phyloP scores from a whole-genome alignment of 2,113 vertebrate genomes.

The Pygoscelis antarcticus region DNA sequence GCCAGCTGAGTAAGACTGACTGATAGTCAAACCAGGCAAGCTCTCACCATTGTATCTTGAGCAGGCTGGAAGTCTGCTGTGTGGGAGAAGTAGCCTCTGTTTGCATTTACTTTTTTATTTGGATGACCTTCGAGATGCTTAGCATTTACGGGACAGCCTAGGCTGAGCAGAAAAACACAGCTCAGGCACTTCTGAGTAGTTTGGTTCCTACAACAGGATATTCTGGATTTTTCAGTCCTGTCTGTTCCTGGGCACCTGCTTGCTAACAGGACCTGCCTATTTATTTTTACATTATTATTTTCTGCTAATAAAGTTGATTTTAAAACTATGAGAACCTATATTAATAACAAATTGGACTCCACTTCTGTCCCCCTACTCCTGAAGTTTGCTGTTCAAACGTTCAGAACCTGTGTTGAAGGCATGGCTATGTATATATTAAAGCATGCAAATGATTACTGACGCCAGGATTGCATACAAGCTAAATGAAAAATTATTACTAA shows the following conservation, averaged over 20 bases:
- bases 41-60: background rate
- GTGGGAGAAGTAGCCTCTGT: background rate
- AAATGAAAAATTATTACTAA: conserved; percentile 5
- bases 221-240: background rate
- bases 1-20: background rate
- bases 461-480: background rate
- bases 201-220: background rate
- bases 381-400: background rate
- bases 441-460: background rate
- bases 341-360: background rate
- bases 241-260: background rate
- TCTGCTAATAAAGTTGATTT: background rate
- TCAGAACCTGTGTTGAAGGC: background rate
- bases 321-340: background rate
- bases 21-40: background rate
- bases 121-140: background rate
- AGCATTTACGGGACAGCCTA: background rate
- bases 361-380: background rate
- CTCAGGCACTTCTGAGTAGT: background rate
- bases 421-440: background rate
- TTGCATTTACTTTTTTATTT: conserved; percentile 35
- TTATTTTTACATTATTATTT: background rate
- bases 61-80: background rate
- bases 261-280: background rate
- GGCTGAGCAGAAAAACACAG: background rate